These are phyloP conservation scores for Boloria selene DNA, from an alignment of 2,888 invertebrate genomes.

Conservation along the genomic window DNA sequence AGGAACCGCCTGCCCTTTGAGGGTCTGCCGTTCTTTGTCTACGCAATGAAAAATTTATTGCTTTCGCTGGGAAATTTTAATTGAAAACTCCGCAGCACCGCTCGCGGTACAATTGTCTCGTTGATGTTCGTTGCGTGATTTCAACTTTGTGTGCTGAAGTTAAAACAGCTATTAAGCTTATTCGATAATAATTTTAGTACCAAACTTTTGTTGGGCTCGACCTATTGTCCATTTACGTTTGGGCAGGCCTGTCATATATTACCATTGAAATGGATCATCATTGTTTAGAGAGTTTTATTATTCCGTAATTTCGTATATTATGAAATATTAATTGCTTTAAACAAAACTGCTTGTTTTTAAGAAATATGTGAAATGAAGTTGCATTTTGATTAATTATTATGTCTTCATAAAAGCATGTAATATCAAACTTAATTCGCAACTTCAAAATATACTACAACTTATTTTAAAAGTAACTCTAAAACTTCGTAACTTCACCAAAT, in stretches of 20 bases:
- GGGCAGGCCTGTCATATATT: conserved; percentile 17
- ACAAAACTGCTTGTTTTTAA: background rate
- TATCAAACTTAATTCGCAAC: too few relatives aligned
- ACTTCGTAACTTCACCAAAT: too few relatives aligned
- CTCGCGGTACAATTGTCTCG: conserved; percentile 39
- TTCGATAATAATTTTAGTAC: conserved; percentile 34
- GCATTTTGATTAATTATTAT: too few relatives aligned
- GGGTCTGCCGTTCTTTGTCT: conserved; percentile 55
- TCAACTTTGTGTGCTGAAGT: conserved; percentile 38
- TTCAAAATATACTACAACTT: too few relatives aligned
- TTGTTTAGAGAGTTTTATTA: conserved; percentile 15
- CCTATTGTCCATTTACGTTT: conserved; percentile 27
- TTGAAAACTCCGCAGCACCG: conserved; percentile 50
- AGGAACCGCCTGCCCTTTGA: conserved; percentile 49
- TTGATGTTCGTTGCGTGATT: conserved; percentile 36
- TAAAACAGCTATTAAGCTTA: conserved; percentile 36
- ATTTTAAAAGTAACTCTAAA: too few relatives aligned
- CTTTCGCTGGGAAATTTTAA: conserved; percentile 68
- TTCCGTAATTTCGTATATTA: conserved; percentile 15
- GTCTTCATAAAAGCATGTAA: too few relatives aligned
- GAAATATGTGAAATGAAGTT: too few relatives aligned
- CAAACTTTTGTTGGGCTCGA: conserved; percentile 27
- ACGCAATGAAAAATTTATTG: conserved; percentile 72
- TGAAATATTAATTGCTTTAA: conserved; percentile 1
- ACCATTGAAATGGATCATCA: conserved; percentile 4